Evolutionary conservation across 2,797 vertebrate species (phyloP).

Genomic region (Ptychadena robeensis): DNA sequence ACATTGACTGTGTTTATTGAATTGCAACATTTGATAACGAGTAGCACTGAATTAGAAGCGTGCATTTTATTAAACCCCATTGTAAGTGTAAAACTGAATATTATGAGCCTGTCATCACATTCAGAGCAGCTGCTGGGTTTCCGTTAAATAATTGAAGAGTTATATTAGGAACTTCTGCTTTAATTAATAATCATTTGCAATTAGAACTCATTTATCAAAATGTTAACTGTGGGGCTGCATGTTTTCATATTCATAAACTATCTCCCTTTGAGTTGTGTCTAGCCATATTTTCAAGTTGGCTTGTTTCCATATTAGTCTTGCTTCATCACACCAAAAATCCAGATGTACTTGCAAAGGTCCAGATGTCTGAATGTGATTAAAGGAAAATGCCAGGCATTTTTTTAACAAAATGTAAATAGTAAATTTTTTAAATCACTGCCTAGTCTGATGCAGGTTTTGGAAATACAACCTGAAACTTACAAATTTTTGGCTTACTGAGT

Average conservation of each 20-base stretch:
- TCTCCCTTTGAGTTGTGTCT: slow-evolving; percentile 36
- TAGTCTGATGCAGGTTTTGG: not conserved
- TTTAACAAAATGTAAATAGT: slow-evolving; percentile 11
- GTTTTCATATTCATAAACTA: slow-evolving; percentile 54
- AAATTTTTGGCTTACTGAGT: not conserved
- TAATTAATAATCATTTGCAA: slow-evolving; percentile 49
- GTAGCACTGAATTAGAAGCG: not conserved
- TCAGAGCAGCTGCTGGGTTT: slow-evolving; percentile 32
- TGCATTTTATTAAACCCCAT: not conserved
- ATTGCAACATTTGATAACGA: not conserved
- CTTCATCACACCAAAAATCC: slow-evolving; percentile 36
- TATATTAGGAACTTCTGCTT: slow-evolving; percentile 30
- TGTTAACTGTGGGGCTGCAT: slow-evolving; percentile 24
- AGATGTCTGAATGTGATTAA: slow-evolving; percentile 50
- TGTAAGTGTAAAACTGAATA: not conserved
- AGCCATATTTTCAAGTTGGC: slow-evolving; percentile 44
- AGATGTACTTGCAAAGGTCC: slow-evolving; percentile 46
- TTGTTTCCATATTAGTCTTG: slow-evolving; percentile 31
- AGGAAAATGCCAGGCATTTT: slow-evolving; percentile 25
- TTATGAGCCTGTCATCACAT: not conserved
- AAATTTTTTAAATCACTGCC: not conserved
- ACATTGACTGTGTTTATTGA: not conserved
- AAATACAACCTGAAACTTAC: not conserved
- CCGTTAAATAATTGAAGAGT: slow-evolving; percentile 17
- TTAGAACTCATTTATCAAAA: slow-evolving; percentile 53